Conservation (phyloP, 1,140 invertebrate genomes). For the Caerostris darwini region DNA sequence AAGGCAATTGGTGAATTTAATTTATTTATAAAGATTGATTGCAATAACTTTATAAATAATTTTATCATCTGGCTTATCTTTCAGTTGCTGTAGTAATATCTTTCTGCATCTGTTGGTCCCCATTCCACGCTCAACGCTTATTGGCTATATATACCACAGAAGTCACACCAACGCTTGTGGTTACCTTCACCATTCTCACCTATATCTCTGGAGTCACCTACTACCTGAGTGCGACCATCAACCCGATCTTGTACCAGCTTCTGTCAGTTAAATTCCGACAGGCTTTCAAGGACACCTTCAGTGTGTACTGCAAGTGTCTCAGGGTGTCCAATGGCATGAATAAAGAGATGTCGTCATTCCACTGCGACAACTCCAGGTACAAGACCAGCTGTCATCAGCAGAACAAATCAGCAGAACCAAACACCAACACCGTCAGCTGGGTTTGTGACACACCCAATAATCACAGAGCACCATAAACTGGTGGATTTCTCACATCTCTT, state of each 20-base stretch:
- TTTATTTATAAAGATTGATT: too few species aligned
- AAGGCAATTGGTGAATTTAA: too few species aligned
- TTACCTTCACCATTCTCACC: slow-evolving; percentile 88
- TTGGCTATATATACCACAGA: slow-evolving; percentile 84
- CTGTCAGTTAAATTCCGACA: slow-evolving; percentile 93
- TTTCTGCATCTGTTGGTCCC: slow-evolving; percentile 97
- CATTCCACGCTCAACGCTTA: slow-evolving; percentile 94
- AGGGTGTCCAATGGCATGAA: not conserved
- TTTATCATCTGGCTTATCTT: slow-evolving; percentile 80
- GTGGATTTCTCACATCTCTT: not conserved
- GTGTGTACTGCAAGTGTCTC: slow-evolving; percentile 19
- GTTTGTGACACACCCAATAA: not conserved
- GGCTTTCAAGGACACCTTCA: slow-evolving; percentile 82
- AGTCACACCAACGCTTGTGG: slow-evolving; percentile 85
- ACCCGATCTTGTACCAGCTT: slow-evolving; percentile 90
- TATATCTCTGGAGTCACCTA: slow-evolving; percentile 91
- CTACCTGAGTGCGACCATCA: slow-evolving; percentile 91
- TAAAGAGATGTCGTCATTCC: slow-evolving; percentile 53
- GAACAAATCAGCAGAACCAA: not conserved
- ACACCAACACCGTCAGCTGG: slow-evolving; percentile 38
- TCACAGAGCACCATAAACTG: not conserved
- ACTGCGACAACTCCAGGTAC: slow-evolving; percentile 67
- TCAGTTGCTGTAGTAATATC: slow-evolving; percentile 95
- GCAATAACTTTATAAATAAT: too few species aligned
- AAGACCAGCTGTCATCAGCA: slow-evolving; percentile 53